These are phyloP conservation scores for Callinectes sapidus DNA, from an alignment of 2,888 invertebrate genomes.

Conservation along the genomic window DNA sequence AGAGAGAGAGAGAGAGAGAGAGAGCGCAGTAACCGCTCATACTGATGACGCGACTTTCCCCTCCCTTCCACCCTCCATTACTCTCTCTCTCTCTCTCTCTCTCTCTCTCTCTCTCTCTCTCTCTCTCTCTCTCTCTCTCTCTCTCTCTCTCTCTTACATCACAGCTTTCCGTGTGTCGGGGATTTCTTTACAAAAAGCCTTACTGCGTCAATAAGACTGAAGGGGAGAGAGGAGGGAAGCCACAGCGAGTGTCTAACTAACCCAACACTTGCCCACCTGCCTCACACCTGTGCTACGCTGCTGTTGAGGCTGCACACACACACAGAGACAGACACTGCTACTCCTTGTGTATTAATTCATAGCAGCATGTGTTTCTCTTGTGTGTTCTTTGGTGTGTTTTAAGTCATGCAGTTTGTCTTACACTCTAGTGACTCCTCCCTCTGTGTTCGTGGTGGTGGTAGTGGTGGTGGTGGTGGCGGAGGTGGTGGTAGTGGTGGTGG, in stretches of 20 bases:
- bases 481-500: conserved; percentile 27
- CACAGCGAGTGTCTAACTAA: background rate
- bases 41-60: background rate
- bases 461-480: background rate
- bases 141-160: conserved; percentile 20
- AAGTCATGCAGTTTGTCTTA: background rate
- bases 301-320: background rate
- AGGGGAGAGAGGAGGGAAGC: conserved; percentile 6
- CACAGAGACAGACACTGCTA: background rate
- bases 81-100: conserved; percentile 41
- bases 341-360: background rate
- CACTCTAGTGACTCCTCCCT: background rate
- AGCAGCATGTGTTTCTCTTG: background rate
- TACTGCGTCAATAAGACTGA: background rate
- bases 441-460: background rate
- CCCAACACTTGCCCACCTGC: conserved; percentile 31
- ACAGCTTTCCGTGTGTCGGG: background rate
- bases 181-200: background rate
- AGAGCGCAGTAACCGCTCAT: background rate
- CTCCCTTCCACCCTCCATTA: background rate
- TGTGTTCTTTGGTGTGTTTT: background rate
- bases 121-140: conserved; percentile 43
- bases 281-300: background rate
- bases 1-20: conserved; percentile 19
- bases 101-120: conserved; percentile 29